Conservation (phyloP, 2,113 vertebrate species). For the Chunga burmeisteri region DNA sequence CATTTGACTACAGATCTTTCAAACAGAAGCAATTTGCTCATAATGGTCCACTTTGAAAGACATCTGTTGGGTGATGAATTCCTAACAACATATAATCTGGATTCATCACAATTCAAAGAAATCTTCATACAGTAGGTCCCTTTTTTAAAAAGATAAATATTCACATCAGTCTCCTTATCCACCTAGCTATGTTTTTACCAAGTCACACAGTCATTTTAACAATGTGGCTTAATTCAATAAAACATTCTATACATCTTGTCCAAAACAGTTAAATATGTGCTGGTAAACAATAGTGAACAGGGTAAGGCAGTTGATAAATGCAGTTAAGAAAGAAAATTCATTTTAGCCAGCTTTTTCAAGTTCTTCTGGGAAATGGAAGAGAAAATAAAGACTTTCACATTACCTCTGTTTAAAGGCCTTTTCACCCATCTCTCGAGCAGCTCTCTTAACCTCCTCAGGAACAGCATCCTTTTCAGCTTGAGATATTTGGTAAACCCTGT, state of each 20-base stretch:
- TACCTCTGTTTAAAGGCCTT: constrained; percentile 90
- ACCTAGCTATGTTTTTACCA: neutral
- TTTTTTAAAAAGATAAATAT: neutral
- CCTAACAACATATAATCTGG: neutral
- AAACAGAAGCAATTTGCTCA: neutral
- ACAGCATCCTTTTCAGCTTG: constrained; percentile 92
- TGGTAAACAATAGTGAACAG: neutral
- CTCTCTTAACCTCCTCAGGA: constrained; percentile 89
- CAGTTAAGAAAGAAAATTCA: neutral
- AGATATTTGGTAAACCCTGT: constrained; percentile 90
- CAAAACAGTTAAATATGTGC: neutral
- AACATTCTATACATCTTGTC: neutral
- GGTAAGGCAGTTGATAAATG: neutral
- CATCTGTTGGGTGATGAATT: neutral
- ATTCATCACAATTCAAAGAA: neutral
- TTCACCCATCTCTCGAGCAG: constrained; percentile 90
- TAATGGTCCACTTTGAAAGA: neutral
- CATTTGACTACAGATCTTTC: neutral
- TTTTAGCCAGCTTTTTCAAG: neutral
- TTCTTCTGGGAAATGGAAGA: neutral
- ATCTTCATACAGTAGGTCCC: neutral
- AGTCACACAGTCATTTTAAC: neutral
- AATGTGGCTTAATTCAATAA: neutral
- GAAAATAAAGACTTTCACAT: neutral
- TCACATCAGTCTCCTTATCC: neutral